A percentile compares a stretch with the other conserved stretches of the same genome.
Evolutionary conservation across 2,888 invertebrate genomes (phyloP).

Genomic region (Arrhopalites spinosus): DNA sequence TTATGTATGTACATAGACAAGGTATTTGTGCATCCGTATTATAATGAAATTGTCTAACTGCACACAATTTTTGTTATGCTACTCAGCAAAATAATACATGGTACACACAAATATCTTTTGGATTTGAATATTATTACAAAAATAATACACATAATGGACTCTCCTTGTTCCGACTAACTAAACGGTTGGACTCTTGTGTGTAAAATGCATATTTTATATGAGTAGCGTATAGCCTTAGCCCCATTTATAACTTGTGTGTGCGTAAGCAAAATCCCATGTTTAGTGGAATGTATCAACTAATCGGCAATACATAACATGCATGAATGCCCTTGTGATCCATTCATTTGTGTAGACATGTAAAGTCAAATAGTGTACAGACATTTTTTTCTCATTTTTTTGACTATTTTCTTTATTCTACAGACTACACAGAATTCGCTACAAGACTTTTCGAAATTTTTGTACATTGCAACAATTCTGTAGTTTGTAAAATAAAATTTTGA

Average conservation of each 20-base stretch:
- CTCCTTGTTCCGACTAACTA: neutral
- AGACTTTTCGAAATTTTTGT: no score
- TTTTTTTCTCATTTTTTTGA: neutral
- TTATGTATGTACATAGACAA: no score
- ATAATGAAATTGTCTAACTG: neutral
- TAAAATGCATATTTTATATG: neutral
- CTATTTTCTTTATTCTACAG: neutral
- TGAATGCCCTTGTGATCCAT: neutral
- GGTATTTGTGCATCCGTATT: neutral
- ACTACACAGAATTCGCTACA: neutral
- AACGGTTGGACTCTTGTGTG: neutral
- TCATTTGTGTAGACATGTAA: neutral
- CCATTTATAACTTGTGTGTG: slow-evolving; percentile 11
- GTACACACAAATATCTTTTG: neutral
- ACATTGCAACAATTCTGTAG: no score
- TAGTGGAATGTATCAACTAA: slow-evolving; percentile 3
- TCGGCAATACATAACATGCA: neutral
- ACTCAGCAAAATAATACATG: no score
- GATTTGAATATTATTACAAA: neutral
- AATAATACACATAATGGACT: neutral
- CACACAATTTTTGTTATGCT: neutral
- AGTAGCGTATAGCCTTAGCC: neutral
- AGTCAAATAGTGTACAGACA: neutral
- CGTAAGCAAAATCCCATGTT: neutral
- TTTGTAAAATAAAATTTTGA: no score